Conservation (phyloP, 2,797 vertebrate species). For the Pteronotus mesoamericanus region DNA sequence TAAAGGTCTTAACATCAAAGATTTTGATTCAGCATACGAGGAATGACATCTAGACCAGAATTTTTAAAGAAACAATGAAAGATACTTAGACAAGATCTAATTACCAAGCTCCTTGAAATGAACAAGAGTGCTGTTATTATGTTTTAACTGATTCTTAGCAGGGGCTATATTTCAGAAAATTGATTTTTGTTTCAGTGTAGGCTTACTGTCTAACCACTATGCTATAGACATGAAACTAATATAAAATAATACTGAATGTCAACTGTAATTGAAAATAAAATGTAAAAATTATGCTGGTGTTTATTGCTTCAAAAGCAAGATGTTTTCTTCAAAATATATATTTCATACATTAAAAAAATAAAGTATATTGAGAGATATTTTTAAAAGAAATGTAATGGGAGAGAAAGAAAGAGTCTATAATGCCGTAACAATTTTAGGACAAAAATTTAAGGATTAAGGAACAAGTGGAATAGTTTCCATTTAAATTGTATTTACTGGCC, state of each 20-base stretch:
- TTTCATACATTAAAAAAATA: not conserved
- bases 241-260: not conserved
- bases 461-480: not conserved
- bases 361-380: not conserved
- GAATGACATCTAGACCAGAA: not conserved
- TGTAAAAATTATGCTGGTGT: not conserved
- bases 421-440: not conserved
- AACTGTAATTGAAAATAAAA: not conserved
- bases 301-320: not conserved
- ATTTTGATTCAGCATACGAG: not conserved
- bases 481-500: not conserved
- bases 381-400: not conserved
- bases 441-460: not conserved
- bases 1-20: not conserved
- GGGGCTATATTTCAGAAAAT: not conserved
- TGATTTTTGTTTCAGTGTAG: not conserved
- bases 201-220: not conserved
- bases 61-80: not conserved
- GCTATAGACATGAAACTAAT: not conserved
- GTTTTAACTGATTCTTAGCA: not conserved
- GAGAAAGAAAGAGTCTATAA: not conserved
- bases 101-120: not conserved
- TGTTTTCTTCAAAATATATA: not conserved
- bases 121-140: not conserved
- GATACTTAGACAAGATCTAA: not conserved